These are phyloP conservation scores for Drosophila sordidula DNA, from an alignment of 2,888 invertebrate genomes.

Conservation along the genomic window DNA sequence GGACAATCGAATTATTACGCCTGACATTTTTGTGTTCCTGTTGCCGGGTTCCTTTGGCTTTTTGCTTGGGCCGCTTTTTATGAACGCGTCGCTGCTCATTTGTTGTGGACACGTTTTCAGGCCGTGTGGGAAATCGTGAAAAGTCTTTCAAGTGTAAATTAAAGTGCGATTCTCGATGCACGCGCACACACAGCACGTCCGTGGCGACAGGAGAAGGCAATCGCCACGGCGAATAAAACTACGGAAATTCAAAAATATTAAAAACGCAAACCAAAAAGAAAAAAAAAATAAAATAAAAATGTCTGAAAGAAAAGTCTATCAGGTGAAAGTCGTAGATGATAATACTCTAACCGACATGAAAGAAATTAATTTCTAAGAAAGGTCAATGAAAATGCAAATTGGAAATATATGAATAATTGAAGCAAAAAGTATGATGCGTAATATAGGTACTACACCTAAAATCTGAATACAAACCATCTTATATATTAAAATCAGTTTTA, in stretches of 20 bases:
- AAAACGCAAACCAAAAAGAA: constrained; percentile 8
- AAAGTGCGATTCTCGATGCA: constrained; percentile 67
- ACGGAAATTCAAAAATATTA: constrained; percentile 51
- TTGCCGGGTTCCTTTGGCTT: background rate
- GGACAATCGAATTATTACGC: constrained; percentile 76
- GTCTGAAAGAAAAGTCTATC: too few relatives aligned
- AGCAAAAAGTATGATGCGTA: too few relatives aligned
- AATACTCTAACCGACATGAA: constrained; percentile 21
- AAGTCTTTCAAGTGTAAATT: constrained; percentile 74
- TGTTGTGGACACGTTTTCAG: constrained; percentile 75
- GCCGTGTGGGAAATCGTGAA: constrained; percentile 65
- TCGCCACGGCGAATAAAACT: constrained; percentile 37
- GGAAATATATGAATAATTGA: too few relatives aligned
- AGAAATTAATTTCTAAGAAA: too few relatives aligned
- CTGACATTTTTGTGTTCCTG: constrained; percentile 42
- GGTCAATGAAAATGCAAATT: too few relatives aligned
- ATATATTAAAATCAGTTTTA: background rate
- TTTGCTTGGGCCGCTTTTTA: constrained; percentile 38
- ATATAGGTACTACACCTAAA: too few relatives aligned
- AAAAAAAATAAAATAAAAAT: too few relatives aligned
- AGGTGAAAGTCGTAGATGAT: background rate
- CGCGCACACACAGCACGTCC: constrained; percentile 59
- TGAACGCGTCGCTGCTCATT: constrained; percentile 68
- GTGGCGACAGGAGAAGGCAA: constrained; percentile 24
- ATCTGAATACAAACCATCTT: too few relatives aligned